Percentiles rank a stretch among this genome's conserved stretches.
Evolutionary conservation across 2,797 vertebrate species (phyloP).

Genomic region (Alectoris magna): DNA sequence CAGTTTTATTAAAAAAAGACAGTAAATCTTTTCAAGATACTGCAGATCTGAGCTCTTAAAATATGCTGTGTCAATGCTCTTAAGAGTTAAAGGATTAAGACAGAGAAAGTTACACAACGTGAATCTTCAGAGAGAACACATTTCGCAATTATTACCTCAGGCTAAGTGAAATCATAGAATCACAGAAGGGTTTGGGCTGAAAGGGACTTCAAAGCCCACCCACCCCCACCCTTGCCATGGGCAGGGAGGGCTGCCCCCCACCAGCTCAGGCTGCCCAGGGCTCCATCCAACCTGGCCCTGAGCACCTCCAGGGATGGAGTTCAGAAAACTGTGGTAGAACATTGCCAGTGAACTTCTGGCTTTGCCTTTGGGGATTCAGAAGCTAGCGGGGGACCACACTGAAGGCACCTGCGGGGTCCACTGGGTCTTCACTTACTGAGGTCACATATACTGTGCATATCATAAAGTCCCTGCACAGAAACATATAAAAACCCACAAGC

Average conservation of each 20-base stretch:
- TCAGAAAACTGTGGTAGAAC: neutral
- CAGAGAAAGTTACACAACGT: neutral
- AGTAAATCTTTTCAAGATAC: neutral
- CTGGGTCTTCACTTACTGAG: neutral
- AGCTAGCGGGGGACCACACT: accelerated
- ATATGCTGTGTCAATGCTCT: neutral
- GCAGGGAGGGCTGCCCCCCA: too few species aligned
- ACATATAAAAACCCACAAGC: accelerated
- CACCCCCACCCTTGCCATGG: too few species aligned
- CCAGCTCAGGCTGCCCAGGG: too few species aligned
- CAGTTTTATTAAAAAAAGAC: neutral
- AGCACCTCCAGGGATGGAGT: too few species aligned
- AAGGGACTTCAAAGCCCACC: too few species aligned
- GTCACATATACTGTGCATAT: neutral
- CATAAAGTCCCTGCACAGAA: too few species aligned
- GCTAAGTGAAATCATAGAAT: neutral
- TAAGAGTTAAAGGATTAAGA: neutral
- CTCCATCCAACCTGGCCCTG: too few species aligned
- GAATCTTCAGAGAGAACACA: neutral
- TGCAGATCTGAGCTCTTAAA: neutral
- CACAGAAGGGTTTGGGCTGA: too few species aligned
- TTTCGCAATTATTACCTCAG: neutral
- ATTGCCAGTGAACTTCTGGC: neutral
- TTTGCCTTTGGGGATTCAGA: neutral
- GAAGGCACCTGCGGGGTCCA: neutral